Evolutionary conservation across 2,888 invertebrate genomes (phyloP), one percentile per base, ranked within the genome.

Genomic region (Cataglyphis cursor): DNA sequence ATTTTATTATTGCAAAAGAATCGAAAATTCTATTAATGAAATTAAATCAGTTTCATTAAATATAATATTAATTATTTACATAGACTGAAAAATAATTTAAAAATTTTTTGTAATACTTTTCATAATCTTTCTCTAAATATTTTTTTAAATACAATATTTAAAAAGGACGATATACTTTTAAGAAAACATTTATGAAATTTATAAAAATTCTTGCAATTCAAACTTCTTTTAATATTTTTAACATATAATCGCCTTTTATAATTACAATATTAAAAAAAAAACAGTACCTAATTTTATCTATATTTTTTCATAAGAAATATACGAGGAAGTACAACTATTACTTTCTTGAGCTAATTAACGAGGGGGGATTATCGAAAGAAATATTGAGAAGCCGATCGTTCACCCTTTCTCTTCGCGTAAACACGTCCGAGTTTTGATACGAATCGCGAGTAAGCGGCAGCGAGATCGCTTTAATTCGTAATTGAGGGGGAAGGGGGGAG

Each of bases 371-470:
- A 31, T 64, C 44, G 76, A 54, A 76, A 64, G 41, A 41, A 41
- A 62, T 76, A 64, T 81, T 18, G 48, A 51, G 48, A 10, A 59
- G 31, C 10, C 78, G 78, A 21, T 64, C 82, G 73, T 61, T 59
- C 62, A 51, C 54, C 54, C 72, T 74, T 54, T 70, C 81, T 66
- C 76, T 73, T 38, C 48, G 44, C 31, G 62, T 62, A 81, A 76
- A 85, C 82, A 70, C 74, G 70, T 38, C 28, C 62, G 48, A 59
- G 44, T 61, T 44, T 66, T 44, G 83, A 90, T 88, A 89, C 91
- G 89, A 91, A 90, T 92, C 93, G 91, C 89, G 86, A 91, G 92
- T 92, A 91, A 92, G 89, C 90, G 87, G 91, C 84, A 65, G 90
- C 38, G 57, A 85, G 65, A 87, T 83, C 84, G 86, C 84, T 85